phyloP scores from a whole-genome alignment of 1,140 invertebrate genomes.

The Drosophila arizonae region DNA sequence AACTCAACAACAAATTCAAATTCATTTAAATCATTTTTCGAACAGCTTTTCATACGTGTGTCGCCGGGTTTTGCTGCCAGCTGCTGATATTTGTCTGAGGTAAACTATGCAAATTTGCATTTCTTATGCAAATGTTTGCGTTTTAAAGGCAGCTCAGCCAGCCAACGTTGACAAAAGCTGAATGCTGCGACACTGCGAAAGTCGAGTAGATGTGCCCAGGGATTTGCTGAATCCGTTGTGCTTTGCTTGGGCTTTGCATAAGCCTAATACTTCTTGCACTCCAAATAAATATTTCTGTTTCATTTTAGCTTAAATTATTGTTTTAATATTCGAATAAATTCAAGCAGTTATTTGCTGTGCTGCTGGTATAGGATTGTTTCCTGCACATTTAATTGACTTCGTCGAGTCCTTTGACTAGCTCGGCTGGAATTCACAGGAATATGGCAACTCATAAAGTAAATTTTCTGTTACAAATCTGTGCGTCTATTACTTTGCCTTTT shows the following conservation, averaged over 20 bases:
- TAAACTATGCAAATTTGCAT: conserved; percentile 63
- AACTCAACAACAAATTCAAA: conserved; percentile 51
- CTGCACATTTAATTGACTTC: neutral
- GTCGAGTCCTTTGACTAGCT: neutral
- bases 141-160: conserved; percentile 34
- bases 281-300: conserved; percentile 1
- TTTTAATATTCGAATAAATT: neutral
- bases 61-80: neutral
- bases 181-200: neutral
- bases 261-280: neutral
- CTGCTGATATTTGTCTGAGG: conserved; percentile 31
- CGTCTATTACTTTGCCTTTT: conserved; percentile 38
- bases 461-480: conserved; percentile 63
- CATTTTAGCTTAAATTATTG: neutral
- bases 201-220: neutral
- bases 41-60: conserved; percentile 13
- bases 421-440: conserved; percentile 5
- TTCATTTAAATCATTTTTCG: conserved; percentile 60
- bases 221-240: conserved; percentile 1
- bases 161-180: conserved; percentile 35
- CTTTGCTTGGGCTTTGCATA: neutral
- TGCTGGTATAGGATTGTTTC: neutral
- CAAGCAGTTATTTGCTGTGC: neutral
- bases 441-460: conserved; percentile 50
- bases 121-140: conserved; percentile 61